Evolutionary conservation across 2,888 invertebrate genomes (phyloP).

Genomic region (Loripinus fragilis): DNA sequence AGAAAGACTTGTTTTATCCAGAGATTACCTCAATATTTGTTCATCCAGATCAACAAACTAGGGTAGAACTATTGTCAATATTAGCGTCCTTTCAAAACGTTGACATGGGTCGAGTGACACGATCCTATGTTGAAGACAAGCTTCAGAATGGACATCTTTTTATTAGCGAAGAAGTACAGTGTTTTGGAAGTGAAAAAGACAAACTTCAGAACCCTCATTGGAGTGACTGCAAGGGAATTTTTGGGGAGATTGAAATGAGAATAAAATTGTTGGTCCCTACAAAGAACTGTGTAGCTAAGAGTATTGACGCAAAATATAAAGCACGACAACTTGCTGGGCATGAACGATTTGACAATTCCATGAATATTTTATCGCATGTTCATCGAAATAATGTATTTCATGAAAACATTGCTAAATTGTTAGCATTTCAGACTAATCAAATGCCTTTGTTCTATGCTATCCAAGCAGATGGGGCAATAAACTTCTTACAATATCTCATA

Average conservation of each 20-base stretch:
- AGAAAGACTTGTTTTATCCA: not conserved
- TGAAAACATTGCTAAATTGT: not conserved
- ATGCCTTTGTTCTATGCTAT: constrained; percentile 8
- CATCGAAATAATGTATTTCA: not conserved
- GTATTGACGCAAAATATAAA: not conserved
- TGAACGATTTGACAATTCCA: not conserved
- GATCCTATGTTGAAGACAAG: not conserved
- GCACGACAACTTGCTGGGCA: not conserved
- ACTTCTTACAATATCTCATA: not conserved
- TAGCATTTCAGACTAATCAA: not conserved
- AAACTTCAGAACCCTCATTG: not conserved
- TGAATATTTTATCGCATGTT: not conserved
- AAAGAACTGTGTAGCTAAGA: not conserved
- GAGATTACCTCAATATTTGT: not conserved
- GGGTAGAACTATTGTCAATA: not conserved
- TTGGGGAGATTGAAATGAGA: not conserved
- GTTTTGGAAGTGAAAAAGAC: not conserved
- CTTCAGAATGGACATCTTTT: not conserved
- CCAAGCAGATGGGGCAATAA: not conserved
- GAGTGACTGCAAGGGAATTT: constrained; percentile 3
- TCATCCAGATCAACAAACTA: not conserved
- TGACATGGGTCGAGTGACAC: not conserved
- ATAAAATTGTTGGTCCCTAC: not conserved
- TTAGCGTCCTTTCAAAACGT: not conserved
- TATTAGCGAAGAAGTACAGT: not conserved